Evolutionary conservation across 1,140 invertebrate species (phyloP).

Genomic region (Drosophila repletoides): DNA sequence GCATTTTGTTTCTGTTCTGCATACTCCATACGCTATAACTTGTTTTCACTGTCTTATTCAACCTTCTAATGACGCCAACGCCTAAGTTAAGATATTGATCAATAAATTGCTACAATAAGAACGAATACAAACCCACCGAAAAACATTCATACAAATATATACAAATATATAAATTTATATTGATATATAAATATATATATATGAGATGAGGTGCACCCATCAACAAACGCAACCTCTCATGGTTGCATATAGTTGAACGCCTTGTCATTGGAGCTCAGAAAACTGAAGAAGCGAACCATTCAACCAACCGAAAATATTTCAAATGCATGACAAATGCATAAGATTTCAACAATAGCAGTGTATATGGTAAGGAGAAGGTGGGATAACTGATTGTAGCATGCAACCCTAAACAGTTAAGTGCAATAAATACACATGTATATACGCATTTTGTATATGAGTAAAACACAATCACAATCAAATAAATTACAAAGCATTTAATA

Average conservation of each 20-base stretch:
- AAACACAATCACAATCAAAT: conserved; percentile 77
- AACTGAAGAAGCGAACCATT: conserved; percentile 22
- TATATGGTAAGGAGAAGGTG: conserved; percentile 6
- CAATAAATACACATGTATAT: conserved; percentile 60
- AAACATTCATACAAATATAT: conserved; percentile 29
- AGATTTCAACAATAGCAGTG: conserved; percentile 68
- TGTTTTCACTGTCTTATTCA: conserved; percentile 14
- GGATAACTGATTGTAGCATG: conserved; percentile 46
- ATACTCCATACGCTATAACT: background rate
- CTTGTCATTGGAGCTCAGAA: conserved; percentile 34
- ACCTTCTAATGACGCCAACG: conserved; percentile 58
- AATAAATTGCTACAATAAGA: conserved; percentile 59
- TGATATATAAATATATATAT: conserved; percentile 12
- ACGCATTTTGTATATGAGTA: conserved; percentile 27
- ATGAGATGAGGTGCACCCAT: too few species aligned
- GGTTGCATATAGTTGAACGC: conserved; percentile 20
- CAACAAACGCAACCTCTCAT: too few species aligned
- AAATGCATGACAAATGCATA: conserved; percentile 80
- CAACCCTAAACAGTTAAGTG: conserved; percentile 76
- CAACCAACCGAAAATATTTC: conserved; percentile 75
- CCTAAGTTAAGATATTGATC: conserved; percentile 69
- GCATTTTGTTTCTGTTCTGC: conserved; percentile 5
- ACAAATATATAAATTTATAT: background rate
- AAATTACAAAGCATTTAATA: conserved; percentile 80
- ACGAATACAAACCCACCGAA: conserved; percentile 33